Base-by-base conservation (phyloP, 1,140 invertebrate species). In the Drosophila paulistorum region DNA sequence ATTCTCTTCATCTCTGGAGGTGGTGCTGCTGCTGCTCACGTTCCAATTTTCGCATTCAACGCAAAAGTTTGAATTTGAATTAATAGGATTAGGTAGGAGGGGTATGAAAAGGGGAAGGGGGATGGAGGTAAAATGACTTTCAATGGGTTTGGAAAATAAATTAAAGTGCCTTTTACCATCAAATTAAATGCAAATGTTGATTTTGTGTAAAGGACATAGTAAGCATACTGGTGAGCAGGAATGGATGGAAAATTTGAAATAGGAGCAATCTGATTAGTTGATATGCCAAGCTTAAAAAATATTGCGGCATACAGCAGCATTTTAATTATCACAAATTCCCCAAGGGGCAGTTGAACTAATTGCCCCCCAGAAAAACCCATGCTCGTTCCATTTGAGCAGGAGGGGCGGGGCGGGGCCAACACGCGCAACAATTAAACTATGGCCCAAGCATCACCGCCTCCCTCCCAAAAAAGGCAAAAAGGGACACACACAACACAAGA, bases 181-280 rank as follows among this genome's bases (percentile, higher is more conserved):
- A 86, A 86, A 86, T 86, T 77, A 81, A 86, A 86, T 82, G 83
- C 83, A 86, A 86, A 86, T 86, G 84, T 87, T 86, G 83, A 83
- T 69, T 87, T 81, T 45, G 60, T 71, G 41, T 48, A 59, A 74
- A 54, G 45, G 59, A 68, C 67, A 61, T 71, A 39, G 23, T 35
- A 59, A 74, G 58, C 69, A 71, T 39, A 13, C 37, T 39, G 37
- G 37, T 30, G 30, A 39, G 37, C 11, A 39, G 37, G 37, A 13
- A 60, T 76, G 59, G 42, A 42, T 42, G 17, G 58, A 37, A 54
- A 54, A 59, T 59, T 90, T 89, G 85, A 89, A 79, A 78, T 89
- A 84, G 85, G 85, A 85, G 75, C 81, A 90, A 87, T 90, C 84
- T 84, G 84, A 89, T 89, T 84, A 90, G 77, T 81, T 67, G 74